These are phyloP conservation scores for Oscheius sp. DNA, from an alignment of 2,888 invertebrate species.

Conservation along the genomic window DNA sequence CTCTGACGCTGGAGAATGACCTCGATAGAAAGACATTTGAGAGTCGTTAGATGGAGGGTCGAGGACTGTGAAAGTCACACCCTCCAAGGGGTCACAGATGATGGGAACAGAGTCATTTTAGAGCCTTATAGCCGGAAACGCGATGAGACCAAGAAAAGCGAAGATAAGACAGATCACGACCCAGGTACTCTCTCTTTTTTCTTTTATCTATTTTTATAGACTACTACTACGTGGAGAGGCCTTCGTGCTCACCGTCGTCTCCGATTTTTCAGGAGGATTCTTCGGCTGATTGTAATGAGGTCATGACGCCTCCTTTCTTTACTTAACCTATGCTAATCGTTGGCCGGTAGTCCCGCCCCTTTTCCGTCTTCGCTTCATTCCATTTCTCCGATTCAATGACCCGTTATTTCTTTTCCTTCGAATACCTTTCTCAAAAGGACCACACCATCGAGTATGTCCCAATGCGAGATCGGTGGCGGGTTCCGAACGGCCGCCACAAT, in stretches of 20 bases:
- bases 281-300: conserved; percentile 18
- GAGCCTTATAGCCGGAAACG: not conserved
- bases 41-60: conserved; percentile 7
- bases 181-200: conserved; percentile 12
- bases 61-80: conserved; percentile 9
- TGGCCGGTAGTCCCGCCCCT: conserved; percentile 2
- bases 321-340: conserved; percentile 27
- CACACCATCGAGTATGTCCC: not conserved
- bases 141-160: not conserved
- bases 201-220: not conserved
- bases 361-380: not conserved
- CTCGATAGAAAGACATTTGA: conserved; percentile 17
- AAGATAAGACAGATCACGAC: conserved; percentile 10
- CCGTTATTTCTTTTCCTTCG: not conserved
- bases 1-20: not conserved
- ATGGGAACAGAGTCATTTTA: too few relatives aligned
- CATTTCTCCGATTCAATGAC: not conserved
- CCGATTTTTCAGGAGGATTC: not conserved
- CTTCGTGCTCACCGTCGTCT: not conserved
- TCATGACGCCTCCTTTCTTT: conserved; percentile 10
- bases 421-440: not conserved
- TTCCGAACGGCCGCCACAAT: conserved; percentile 4
- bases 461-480: not conserved
- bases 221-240: conserved; percentile 20
- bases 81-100: not conserved